Evolutionary conservation across 2,888 invertebrate species (phyloP), one percentile per base, ranked within the genome.

Genomic region (Heliconius sara): DNA sequence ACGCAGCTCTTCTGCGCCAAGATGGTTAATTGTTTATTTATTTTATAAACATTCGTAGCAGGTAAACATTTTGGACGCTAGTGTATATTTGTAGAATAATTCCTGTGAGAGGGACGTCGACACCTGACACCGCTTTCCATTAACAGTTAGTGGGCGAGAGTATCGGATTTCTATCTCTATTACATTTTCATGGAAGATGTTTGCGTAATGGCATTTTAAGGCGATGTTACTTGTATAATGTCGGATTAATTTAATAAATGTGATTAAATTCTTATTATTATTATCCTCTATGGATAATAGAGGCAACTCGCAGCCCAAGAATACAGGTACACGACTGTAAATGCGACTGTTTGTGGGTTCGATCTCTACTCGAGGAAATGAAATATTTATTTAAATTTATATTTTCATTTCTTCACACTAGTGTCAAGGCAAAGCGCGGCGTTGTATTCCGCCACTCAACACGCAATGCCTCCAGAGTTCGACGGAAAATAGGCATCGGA

Each of bases 101-200:
- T 67, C 73, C 67, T 67, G 73, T 27, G 67, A 79, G 74, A 74
- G 57, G 39, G 43, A 68, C 65, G 73, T 73, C 68, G 74, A 79
- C 68, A 75, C 68, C 68, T 75, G 78, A 79, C 65, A 79, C 74
- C 39, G 68, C 68, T 75, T 79, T 79, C 74, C 74, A 75, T 79
- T 79, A 79, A 75, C 74, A 75, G 74, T 75, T 74, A 66, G 74
- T 79, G 78, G 78, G 72, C 60, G 78, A 43, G 52, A 52, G 39
- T 73, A 27, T 73, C 65, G 47, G 63, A 76, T 77, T 77, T 72
- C 65, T 10, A 74, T 74, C 43, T 66, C 65, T 78, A 72, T 78
- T 72, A 78, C 30, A 34, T 47, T 66, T 73, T 52, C 73, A 70
- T 60, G 73, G n/a, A 34, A 68, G 68, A 70, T 77, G 77, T 77